phyloP scores from a whole-genome alignment of 2,113 vertebrate species.

The Petrocephalus microphthalmus region DNA sequence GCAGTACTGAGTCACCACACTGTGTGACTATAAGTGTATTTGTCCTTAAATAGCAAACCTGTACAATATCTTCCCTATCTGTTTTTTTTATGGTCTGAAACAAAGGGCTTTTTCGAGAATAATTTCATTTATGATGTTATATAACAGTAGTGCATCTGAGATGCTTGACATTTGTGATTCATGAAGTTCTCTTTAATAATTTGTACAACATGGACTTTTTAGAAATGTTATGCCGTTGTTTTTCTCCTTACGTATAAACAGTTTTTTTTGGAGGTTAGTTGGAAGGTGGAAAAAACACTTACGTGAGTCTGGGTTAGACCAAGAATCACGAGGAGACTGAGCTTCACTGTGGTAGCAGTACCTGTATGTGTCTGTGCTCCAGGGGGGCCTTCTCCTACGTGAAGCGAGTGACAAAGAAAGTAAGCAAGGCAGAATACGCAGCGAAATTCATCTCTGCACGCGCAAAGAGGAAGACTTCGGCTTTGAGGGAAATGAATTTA shows the following conservation, averaged over 20 bases:
- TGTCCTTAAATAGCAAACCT: not conserved
- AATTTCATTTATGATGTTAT: not conserved
- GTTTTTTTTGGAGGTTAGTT: not conserved
- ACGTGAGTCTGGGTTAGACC: not conserved
- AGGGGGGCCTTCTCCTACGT: conserved; percentile 98
- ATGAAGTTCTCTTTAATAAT: not conserved
- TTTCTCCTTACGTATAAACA: not conserved
- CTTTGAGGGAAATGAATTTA: conserved; percentile 75
- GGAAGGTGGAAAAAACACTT: not conserved
- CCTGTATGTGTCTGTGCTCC: conserved; percentile 17
- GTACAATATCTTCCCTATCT: not conserved
- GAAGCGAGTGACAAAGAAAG: conserved; percentile 80
- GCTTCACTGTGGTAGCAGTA: not conserved
- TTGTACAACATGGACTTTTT: not conserved
- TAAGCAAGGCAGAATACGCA: conserved; percentile 72
- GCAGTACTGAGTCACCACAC: conserved; percentile 2
- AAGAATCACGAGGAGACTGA: not conserved
- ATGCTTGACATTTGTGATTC: not conserved
- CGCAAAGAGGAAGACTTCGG: conserved; percentile 78
- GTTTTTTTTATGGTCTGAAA: not conserved
- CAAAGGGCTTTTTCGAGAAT: not conserved
- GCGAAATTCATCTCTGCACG: conserved; percentile 90
- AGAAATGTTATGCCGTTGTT: not conserved
- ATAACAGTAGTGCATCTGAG: not conserved
- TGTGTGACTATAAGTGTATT: not conserved